phyloP scores from a whole-genome alignment of 2,113 vertebrate genomes.

The Chaenocephalus aceratus region DNA sequence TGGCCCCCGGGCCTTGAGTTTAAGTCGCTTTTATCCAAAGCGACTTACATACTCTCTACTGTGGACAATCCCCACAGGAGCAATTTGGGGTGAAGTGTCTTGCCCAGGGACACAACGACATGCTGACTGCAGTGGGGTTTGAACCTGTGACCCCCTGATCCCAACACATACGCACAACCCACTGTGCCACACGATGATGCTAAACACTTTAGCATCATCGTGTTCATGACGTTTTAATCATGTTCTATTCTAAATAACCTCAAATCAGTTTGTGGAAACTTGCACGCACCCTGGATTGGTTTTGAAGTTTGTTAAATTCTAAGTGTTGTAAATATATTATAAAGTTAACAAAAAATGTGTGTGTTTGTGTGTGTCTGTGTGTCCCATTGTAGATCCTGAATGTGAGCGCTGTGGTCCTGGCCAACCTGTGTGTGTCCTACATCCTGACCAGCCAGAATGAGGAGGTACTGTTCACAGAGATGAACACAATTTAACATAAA shows the following conservation, averaged over 20 bases:
- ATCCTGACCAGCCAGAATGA: conserved; percentile 97
- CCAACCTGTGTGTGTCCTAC: conserved; percentile 97
- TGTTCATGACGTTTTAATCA: not conserved
- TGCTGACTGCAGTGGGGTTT: too few species aligned
- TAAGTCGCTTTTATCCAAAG: too few species aligned
- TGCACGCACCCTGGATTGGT: not conserved
- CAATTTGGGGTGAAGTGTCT: too few species aligned
- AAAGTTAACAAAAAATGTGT: not conserved
- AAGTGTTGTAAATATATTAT: not conserved
- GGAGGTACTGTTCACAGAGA: conserved; percentile 80
- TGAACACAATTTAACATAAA: not conserved
- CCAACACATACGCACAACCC: too few species aligned
- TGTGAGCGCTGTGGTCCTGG: conserved; percentile 94
- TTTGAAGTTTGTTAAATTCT: not conserved
- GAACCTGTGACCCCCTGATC: too few species aligned
- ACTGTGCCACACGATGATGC: too few species aligned
- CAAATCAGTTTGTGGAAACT: not conserved
- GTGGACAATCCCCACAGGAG: too few species aligned
- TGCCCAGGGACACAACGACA: too few species aligned
- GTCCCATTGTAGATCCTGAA: conserved; percentile 85
- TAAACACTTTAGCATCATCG: too few species aligned
- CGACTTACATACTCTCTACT: too few species aligned
- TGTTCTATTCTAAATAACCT: not conserved
- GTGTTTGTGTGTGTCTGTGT: not conserved
- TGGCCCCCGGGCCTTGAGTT: too few species aligned